A percentile compares a stretch with the other conserved stretches of the same genome.
Conservation (phyloP, 2,113 vertebrate species). For the Sebastes schlegelii region DNA sequence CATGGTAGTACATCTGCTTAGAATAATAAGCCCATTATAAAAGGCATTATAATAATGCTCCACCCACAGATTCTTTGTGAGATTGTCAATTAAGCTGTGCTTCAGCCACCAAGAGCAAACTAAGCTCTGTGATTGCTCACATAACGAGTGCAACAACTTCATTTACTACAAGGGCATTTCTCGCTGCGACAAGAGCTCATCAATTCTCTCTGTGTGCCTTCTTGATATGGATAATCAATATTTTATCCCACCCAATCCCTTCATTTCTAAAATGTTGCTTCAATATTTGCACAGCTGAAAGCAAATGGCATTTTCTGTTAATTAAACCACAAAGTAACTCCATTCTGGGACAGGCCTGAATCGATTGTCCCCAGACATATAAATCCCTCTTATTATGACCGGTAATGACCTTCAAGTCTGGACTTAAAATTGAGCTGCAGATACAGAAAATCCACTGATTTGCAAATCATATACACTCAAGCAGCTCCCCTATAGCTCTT, state of each 20-base stretch:
- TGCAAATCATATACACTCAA: background rate
- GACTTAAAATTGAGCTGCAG: slow-evolving; percentile 4
- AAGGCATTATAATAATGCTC: background rate
- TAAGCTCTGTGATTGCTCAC: background rate
- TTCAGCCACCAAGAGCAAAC: background rate
- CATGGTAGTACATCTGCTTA: background rate
- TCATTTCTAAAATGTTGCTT: slow-evolving; percentile 17
- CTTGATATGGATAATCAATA: slow-evolving; percentile 34
- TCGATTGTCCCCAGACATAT: slow-evolving; percentile 15
- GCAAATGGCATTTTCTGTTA: slow-evolving; percentile 4
- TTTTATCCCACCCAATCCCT: slow-evolving; percentile 2
- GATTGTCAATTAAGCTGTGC: background rate
- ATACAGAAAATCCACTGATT: slow-evolving; percentile 16
- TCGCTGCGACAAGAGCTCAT: slow-evolving; percentile 21
- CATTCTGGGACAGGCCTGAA: slow-evolving; percentile 10
- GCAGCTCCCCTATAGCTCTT: background rate
- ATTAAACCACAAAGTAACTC: slow-evolving; percentile 28
- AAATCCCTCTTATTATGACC: slow-evolving; percentile 29
- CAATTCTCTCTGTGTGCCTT: slow-evolving; percentile 1
- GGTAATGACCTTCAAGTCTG: slow-evolving; percentile 18
- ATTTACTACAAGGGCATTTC: slow-evolving; percentile 32
- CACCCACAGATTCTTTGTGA: background rate
- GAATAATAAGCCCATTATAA: background rate
- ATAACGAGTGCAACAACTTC: background rate
- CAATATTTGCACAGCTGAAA: slow-evolving; percentile 10